A percentile compares a stretch with the other conserved stretches of the same genome.
These are phyloP conservation scores for Ceyx erithaca DNA, from an alignment of 2,797 vertebrate genomes.

Conservation along the genomic window DNA sequence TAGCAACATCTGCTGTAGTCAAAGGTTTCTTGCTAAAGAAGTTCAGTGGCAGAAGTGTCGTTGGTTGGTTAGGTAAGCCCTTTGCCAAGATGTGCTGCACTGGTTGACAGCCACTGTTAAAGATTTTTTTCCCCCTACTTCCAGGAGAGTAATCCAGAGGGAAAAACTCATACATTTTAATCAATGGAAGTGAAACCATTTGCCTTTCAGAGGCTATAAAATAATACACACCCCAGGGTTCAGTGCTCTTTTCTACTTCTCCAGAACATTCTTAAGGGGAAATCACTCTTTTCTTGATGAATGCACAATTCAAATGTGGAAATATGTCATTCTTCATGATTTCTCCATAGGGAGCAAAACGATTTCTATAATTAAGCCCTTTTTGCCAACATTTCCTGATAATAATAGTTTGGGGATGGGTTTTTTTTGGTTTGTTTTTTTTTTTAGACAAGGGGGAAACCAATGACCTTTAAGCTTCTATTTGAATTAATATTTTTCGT, in stretches of 20 bases:
- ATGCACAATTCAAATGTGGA: slow-evolving; percentile 67
- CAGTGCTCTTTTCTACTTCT: slow-evolving; percentile 55
- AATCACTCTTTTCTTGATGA: slow-evolving; percentile 64
- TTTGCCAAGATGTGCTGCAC: neutral
- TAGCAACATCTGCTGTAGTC: slow-evolving; percentile 43
- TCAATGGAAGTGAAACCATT: slow-evolving; percentile 60
- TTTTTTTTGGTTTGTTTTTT: too few species aligned
- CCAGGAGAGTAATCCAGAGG: slow-evolving; percentile 25
- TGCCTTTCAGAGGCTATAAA: slow-evolving; percentile 58
- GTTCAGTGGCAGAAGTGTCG: neutral
- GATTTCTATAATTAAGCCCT: slow-evolving; percentile 63
- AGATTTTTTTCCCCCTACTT: neutral
- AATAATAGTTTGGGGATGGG: neutral
- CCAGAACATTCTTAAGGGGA: slow-evolving; percentile 60
- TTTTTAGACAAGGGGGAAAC: neutral
- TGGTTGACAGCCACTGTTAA: neutral
- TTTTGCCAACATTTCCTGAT: slow-evolving; percentile 56
- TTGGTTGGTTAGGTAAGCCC: neutral
- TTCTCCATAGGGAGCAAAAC: slow-evolving; percentile 60
- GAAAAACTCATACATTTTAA: slow-evolving; percentile 51
- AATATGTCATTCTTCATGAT: slow-evolving; percentile 62
- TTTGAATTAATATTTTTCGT: neutral
- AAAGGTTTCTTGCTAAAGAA: slow-evolving; percentile 46
- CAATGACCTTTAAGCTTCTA: neutral
- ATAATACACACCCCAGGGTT: slow-evolving; percentile 59